Conservation (phyloP, 2,113 vertebrate genomes). For the Cercocebus atys region DNA sequence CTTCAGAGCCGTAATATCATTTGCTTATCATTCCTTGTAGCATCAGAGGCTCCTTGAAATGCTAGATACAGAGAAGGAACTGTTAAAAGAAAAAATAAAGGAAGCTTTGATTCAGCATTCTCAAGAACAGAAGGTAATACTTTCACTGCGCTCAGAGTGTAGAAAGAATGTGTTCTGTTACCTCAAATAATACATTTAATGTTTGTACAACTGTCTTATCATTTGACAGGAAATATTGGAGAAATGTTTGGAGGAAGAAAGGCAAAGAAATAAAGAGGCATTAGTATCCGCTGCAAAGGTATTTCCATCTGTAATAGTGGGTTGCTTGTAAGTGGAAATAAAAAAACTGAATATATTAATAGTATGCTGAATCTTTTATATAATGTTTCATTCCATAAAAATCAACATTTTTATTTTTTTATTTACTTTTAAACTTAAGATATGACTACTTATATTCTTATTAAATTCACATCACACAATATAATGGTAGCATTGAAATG, state of each 20-base stretch:
- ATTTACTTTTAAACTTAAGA: background rate
- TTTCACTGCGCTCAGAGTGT: background rate
- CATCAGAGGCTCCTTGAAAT: slow-evolving; percentile 86
- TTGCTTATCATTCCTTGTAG: slow-evolving; percentile 74
- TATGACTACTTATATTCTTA: background rate
- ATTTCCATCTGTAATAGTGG: slow-evolving; percentile 42
- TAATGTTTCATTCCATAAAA: background rate
- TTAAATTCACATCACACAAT: background rate
- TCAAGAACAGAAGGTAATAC: slow-evolving; percentile 83
- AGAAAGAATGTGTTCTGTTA: background rate
- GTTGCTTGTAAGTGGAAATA: background rate
- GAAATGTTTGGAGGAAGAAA: slow-evolving; percentile 85
- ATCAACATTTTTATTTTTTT: background rate
- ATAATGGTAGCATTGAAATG: background rate
- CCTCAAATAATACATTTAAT: background rate
- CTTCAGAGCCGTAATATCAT: background rate
- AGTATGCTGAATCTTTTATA: background rate
- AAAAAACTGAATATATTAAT: background rate
- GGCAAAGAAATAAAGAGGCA: slow-evolving; percentile 81
- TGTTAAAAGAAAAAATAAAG: slow-evolving; percentile 81
- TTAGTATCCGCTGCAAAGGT: slow-evolving; percentile 83
- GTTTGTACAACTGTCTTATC: slow-evolving; percentile 40
- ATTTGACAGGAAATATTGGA: slow-evolving; percentile 83
- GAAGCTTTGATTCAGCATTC: slow-evolving; percentile 83
- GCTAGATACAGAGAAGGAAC: slow-evolving; percentile 84